Evolutionary conservation across 1,140 invertebrate species (phyloP).

Genomic region (Rhizoglyphus robini): DNA sequence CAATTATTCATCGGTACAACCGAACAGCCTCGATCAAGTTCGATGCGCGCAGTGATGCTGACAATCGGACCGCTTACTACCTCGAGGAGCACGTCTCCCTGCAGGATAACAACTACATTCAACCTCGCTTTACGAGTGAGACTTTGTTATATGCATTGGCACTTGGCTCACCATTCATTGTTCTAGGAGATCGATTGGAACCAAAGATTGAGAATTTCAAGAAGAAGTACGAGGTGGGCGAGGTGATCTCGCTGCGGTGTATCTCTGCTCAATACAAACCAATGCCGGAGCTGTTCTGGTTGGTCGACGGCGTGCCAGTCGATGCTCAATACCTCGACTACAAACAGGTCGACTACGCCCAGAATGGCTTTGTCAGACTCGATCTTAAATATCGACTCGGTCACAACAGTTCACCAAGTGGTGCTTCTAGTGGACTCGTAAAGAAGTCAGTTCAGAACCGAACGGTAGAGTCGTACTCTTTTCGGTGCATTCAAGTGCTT

Average conservation of each 20-base stretch:
- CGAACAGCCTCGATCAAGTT: not conserved
- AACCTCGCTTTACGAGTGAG: not conserved
- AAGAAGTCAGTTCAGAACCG: not conserved
- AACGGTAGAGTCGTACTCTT: not conserved
- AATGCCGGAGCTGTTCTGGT: conserved; percentile 20
- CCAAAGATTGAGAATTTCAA: conserved; percentile 16
- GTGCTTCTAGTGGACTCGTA: not conserved
- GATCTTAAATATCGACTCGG: conserved; percentile 16
- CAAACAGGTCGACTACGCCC: conserved; percentile 16
- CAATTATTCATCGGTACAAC: conserved; percentile 8
- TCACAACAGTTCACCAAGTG: not conserved
- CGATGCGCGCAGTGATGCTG: not conserved
- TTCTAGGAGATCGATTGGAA: conserved; percentile 2
- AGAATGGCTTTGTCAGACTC: conserved; percentile 13
- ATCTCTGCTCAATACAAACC: conserved; percentile 16
- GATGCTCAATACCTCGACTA: conserved; percentile 17
- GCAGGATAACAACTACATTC: not conserved
- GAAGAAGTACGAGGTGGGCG: conserved; percentile 15
- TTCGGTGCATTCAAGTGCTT: conserved; percentile 9
- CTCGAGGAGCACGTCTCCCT: not conserved
- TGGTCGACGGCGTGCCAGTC: conserved; percentile 2
- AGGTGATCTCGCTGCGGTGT: conserved; percentile 5
- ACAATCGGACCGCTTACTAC: not conserved
- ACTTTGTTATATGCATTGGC: not conserved
- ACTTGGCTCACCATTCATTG: not conserved